phyloP scores from a whole-genome alignment of 2,888 invertebrate genomes.

The Amphiduros pacificus region DNA sequence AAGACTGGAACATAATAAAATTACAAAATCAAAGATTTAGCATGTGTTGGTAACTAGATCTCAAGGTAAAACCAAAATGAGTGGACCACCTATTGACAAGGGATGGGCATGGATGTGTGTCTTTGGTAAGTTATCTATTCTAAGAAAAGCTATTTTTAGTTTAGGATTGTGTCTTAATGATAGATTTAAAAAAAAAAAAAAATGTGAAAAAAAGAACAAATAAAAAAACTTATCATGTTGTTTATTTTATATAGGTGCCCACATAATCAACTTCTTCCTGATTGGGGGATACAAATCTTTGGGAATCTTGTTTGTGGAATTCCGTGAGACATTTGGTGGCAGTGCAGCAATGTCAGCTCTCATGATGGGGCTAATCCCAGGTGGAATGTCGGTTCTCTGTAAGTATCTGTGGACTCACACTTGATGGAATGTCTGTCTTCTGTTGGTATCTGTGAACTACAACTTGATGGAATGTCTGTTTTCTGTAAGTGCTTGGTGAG shows the following conservation, averaged over 20 bases:
- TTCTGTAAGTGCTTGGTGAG: too few species aligned
- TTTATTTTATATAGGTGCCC: slow-evolving; percentile 14
- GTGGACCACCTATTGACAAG: slow-evolving; percentile 19
- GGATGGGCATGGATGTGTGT: slow-evolving; percentile 27
- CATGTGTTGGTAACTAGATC: too few species aligned
- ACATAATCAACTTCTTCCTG: slow-evolving; percentile 23
- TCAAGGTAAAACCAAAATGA: neutral
- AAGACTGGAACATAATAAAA: too few species aligned
- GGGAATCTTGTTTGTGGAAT: slow-evolving; percentile 26
- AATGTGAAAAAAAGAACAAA: neutral
- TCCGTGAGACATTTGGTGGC: slow-evolving; percentile 23
- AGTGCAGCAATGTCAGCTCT: slow-evolving; percentile 16
- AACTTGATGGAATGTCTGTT: too few species aligned
- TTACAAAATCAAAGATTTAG: too few species aligned
- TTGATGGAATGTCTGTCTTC: too few species aligned
- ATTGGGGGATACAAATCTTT: slow-evolving; percentile 27
- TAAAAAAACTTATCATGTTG: too few species aligned
- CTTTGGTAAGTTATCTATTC: slow-evolving; percentile 3
- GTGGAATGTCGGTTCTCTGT: slow-evolving; percentile 28
- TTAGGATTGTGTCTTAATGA: neutral
- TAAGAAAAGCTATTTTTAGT: neutral
- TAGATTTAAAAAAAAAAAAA: neutral
- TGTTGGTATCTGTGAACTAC: too few species aligned
- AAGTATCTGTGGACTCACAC: too few species aligned
- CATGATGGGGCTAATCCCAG: slow-evolving; percentile 23